phyloP scores from a whole-genome alignment of 2,113 vertebrate genomes.

The Apistogramma diplotaenia region DNA sequence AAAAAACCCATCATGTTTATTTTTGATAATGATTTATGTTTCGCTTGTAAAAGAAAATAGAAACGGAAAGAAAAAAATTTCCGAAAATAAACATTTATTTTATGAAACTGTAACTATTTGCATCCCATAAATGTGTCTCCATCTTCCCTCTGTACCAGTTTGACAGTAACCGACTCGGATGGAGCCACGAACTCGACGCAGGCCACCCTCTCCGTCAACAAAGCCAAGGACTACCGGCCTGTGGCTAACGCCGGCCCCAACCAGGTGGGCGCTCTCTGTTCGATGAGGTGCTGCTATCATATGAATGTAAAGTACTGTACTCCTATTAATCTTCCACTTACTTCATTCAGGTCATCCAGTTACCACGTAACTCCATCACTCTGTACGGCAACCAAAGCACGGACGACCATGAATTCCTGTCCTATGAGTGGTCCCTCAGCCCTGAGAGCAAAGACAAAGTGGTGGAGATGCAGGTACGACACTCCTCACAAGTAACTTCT shows the following conservation, averaged over 20 bases:
- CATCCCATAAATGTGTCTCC: neutral
- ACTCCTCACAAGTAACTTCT: neutral
- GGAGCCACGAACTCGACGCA: constrained; percentile 88
- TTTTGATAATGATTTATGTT: neutral
- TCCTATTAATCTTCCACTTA: neutral
- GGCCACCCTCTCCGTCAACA: constrained; percentile 88
- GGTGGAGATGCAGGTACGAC: constrained; percentile 95
- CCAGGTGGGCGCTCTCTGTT: constrained; percentile 65
- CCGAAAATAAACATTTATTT: too few relatives aligned
- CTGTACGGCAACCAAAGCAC: constrained; percentile 93
- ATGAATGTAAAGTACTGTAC: neutral
- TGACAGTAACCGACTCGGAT: constrained; percentile 94
- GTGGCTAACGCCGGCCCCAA: constrained; percentile 92
- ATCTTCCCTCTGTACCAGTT: constrained; percentile 67
- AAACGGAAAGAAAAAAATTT: neutral
- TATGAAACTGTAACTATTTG: too few relatives aligned
- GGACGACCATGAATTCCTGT: constrained; percentile 90
- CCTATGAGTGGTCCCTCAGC: constrained; percentile 96
- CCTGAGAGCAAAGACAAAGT: constrained; percentile 95
- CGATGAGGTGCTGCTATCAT: neutral
- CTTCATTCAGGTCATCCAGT: constrained; percentile 83
- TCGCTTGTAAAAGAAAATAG: neutral
- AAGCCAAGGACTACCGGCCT: constrained; percentile 93
- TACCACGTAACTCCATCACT: constrained; percentile 91
- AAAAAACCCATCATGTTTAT: too few relatives aligned